Conservation (phyloP, 2,888 invertebrate species). For the Ormyrus labotus region DNA sequence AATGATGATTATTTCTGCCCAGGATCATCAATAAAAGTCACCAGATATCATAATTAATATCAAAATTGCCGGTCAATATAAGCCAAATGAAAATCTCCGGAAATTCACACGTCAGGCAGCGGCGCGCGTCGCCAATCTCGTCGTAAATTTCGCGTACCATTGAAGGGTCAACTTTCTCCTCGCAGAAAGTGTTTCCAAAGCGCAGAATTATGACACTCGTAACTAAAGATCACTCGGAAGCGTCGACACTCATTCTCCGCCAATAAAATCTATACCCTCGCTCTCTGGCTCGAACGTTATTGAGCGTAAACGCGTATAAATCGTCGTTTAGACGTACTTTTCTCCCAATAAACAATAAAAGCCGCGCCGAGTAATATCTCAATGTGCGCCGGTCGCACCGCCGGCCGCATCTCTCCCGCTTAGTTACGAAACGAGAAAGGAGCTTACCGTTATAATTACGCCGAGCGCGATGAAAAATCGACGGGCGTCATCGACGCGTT, state of each 20-base stretch:
- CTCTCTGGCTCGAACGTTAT: neutral
- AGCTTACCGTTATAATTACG: conserved; percentile 37
- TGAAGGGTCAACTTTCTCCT: conserved; percentile 47
- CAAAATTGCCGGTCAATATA: neutral
- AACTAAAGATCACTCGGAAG: neutral
- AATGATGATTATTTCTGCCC: conserved; percentile 24
- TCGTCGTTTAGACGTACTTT: conserved; percentile 1
- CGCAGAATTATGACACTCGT: conserved; percentile 24
- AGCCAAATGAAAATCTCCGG: neutral
- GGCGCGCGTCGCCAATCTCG: neutral
- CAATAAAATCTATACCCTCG: neutral
- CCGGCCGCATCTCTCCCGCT: too few species aligned
- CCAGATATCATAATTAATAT: neutral
- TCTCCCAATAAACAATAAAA: neutral
- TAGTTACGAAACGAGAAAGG: conserved; percentile 41
- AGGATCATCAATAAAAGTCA: conserved; percentile 5
- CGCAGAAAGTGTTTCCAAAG: conserved; percentile 23
- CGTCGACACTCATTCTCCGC: neutral
- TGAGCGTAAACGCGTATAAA: conserved; percentile 14
- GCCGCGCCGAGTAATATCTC: neutral
- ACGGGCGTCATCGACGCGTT: conserved; percentile 15
- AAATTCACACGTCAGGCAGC: conserved; percentile 20
- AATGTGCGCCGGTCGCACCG: neutral
- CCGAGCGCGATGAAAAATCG: conserved; percentile 27
- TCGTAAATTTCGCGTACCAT: conserved; percentile 29